Conservation (phyloP, 2,113 vertebrate species). For the Synchiropus splendidus region DNA sequence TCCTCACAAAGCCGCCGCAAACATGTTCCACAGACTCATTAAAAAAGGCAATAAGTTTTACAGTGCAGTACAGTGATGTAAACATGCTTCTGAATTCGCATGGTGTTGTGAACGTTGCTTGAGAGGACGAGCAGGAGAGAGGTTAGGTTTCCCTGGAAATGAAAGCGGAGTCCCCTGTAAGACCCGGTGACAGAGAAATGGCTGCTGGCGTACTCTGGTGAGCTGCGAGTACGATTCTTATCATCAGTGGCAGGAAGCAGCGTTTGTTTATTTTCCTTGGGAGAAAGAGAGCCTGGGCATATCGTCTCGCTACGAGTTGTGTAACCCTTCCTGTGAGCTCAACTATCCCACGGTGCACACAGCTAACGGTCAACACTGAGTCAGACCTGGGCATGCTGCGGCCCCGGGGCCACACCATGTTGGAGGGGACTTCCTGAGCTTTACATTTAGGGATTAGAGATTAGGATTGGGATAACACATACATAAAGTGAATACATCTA, state of each 20-base stretch:
- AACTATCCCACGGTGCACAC: constrained; percentile 43
- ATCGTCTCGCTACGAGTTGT: constrained; percentile 36
- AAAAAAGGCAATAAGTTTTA: too few species aligned
- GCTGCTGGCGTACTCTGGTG: constrained; percentile 16
- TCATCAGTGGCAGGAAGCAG: constrained; percentile 28
- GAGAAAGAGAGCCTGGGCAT: constrained; percentile 19
- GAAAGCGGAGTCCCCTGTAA: constrained; percentile 7
- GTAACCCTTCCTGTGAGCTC: constrained; percentile 48
- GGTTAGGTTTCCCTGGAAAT: constrained; percentile 3
- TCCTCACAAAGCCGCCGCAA: too few species aligned
- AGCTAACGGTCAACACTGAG: constrained; percentile 8
- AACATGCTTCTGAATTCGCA: background rate
- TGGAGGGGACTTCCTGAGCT: too few species aligned
- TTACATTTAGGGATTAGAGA: too few species aligned
- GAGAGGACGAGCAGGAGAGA: background rate
- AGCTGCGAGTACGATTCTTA: constrained; percentile 28
- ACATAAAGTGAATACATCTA: too few species aligned
- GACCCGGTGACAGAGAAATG: constrained; percentile 12
- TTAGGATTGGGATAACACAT: too few species aligned
- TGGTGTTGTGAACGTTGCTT: background rate
- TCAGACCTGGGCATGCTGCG: constrained; percentile 12
- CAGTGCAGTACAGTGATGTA: too few species aligned
- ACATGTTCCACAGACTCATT: too few species aligned
- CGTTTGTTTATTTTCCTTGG: constrained; percentile 55
- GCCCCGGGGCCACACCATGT: too few species aligned